Conservation (phyloP, 2,797 vertebrate genomes). For the Apogon talboti region DNA sequence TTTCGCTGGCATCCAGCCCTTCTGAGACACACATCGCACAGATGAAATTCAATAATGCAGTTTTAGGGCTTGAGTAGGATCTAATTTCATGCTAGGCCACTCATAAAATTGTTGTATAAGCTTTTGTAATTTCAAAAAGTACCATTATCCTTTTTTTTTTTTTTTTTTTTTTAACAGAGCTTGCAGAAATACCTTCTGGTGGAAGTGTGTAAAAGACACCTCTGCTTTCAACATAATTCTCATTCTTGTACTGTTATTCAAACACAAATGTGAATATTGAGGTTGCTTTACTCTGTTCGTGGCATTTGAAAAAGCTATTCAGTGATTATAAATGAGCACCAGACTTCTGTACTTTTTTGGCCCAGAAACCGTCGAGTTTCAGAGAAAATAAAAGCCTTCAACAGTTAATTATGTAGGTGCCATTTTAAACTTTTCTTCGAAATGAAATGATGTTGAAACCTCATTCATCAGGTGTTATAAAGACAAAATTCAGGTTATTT, state of each 20-base stretch:
- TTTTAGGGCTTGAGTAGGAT: conserved; percentile 75
- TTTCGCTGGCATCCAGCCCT: conserved; percentile 42
- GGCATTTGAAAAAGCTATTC: no score
- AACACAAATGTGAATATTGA: neutral
- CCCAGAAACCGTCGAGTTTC: no score
- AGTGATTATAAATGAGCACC: no score
- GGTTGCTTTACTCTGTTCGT: neutral
- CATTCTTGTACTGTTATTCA: neutral
- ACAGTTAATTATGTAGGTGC: no score
- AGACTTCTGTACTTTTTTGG: no score
- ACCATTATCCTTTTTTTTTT: conserved; percentile 48
- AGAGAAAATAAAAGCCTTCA: no score
- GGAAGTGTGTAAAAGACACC: neutral
- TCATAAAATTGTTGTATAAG: conserved; percentile 78
- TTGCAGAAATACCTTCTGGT: conserved; percentile 38
- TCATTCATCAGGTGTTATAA: no score
- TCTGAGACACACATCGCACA: conserved; percentile 58
- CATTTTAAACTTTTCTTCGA: no score
- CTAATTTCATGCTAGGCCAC: conserved; percentile 84
- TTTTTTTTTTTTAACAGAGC: conserved; percentile 44
- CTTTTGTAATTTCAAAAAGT: conserved; percentile 72
- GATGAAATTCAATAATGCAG: conserved; percentile 78
- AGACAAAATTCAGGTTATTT: no score
- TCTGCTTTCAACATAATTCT: no score
- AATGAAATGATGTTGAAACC: no score